Conservation (phyloP, 2,113 vertebrate species). For the Epinephelus lanceolatus region DNA sequence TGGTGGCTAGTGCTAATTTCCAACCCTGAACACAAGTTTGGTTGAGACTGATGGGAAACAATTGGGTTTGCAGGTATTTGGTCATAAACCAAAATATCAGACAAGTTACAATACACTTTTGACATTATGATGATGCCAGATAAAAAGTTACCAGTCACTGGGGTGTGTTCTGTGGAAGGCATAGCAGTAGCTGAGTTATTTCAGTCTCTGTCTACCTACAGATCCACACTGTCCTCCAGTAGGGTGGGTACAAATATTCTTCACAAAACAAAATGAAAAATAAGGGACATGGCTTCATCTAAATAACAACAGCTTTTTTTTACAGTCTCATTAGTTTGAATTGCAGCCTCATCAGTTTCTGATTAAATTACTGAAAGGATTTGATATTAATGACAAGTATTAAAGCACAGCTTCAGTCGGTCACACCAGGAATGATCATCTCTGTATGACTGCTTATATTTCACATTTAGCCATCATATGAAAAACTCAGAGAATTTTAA, state of each 20-base stretch:
- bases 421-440: not conserved
- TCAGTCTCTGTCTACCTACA: not conserved
- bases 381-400: not conserved
- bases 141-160: not conserved
- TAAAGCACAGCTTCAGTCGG: not conserved
- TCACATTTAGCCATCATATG: not conserved
- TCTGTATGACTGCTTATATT: not conserved
- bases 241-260: not conserved
- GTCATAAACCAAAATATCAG: not conserved
- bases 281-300: not conserved
- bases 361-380: not conserved
- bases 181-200: not conserved
- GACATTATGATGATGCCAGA: too few species aligned
- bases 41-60: not conserved
- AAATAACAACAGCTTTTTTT: not conserved
- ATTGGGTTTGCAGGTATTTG: not conserved
- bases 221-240: not conserved
- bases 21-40: too few species aligned
- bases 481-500: not conserved
- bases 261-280: not conserved
- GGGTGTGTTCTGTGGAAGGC: not conserved
- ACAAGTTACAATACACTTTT: not conserved
- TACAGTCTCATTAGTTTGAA: not conserved
- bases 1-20: too few species aligned
- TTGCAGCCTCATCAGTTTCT: not conserved